phyloP scores from a whole-genome alignment of 1,140 invertebrate genomes.

The Drosophila ogumai region DNA sequence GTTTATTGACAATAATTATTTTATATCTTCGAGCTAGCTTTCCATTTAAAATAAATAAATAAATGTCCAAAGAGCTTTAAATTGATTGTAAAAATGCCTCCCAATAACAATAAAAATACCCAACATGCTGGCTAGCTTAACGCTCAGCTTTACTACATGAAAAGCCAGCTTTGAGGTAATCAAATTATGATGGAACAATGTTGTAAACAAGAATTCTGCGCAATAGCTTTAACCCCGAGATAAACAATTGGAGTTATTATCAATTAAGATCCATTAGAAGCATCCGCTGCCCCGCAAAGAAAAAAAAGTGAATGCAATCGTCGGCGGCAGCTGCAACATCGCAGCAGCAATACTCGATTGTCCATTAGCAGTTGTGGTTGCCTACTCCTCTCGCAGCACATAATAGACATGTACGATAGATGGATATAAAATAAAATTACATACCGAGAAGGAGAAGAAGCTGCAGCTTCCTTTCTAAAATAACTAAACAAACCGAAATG shows the following conservation, averaged over 20 bases:
- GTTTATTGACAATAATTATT: background rate
- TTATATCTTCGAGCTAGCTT: background rate
- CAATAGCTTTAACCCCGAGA: slow-evolving; percentile 13
- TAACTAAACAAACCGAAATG: slow-evolving; percentile 22
- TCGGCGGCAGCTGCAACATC: slow-evolving; percentile 19
- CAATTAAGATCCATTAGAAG: slow-evolving; percentile 47
- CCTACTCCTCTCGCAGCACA: slow-evolving; percentile 26
- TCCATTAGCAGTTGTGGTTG: slow-evolving; percentile 53
- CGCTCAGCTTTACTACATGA: background rate
- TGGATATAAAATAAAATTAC: slow-evolving; percentile 61
- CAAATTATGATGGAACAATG: slow-evolving; percentile 14
- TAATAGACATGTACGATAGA: slow-evolving; percentile 55
- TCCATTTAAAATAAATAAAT: slow-evolving; percentile 1
- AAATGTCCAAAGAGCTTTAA: background rate
- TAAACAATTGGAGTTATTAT: slow-evolving; percentile 39
- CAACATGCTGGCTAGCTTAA: background rate
- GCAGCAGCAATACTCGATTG: slow-evolving; percentile 36
- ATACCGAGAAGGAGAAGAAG: slow-evolving; percentile 44
- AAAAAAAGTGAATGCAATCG: slow-evolving; percentile 59
- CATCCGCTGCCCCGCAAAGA: slow-evolving; percentile 9
- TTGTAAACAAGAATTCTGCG: slow-evolving; percentile 17
- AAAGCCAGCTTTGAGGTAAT: background rate
- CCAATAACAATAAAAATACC: slow-evolving; percentile 8
- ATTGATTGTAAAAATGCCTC: background rate
- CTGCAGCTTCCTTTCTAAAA: slow-evolving; percentile 75